Conservation (phyloP, 2,113 vertebrate species). For the Ancistrus triradiatus region DNA sequence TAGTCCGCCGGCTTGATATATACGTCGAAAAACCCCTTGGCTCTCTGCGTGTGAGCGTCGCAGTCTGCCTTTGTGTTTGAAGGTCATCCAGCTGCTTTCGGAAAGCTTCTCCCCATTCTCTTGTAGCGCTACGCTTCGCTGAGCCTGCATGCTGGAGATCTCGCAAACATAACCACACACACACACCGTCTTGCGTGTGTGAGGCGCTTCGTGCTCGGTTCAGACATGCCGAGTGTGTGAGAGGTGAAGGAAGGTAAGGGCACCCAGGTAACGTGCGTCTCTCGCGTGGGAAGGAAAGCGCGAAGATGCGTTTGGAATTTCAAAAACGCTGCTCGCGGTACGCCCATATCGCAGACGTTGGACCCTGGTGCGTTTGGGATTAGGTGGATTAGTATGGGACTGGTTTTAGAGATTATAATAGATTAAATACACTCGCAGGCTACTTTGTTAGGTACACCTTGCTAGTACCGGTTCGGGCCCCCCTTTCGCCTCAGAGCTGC, state of each 20-base stretch:
- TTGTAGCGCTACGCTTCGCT: not conserved
- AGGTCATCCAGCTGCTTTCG: not conserved
- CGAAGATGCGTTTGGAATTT: no score
- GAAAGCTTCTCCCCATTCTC: not conserved
- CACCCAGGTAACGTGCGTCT: no score
- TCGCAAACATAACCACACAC: constrained; percentile 2
- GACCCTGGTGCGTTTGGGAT: not conserved
- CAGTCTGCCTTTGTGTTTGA: not conserved
- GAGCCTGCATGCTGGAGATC: not conserved
- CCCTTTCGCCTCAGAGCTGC: no score
- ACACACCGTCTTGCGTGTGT: not conserved
- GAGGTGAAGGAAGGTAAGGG: no score
- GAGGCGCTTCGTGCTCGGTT: not conserved
- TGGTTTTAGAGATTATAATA: no score
- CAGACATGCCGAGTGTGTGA: not conserved
- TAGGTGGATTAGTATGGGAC: no score
- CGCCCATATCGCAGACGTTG: not conserved
- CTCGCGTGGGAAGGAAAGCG: no score
- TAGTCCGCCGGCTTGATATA: not conserved
- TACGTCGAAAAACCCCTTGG: not conserved
- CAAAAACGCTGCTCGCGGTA: not conserved
- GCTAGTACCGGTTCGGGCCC: no score
- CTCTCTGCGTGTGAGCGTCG: not conserved
- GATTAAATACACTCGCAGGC: no score
- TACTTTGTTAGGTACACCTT: no score